Conservation (phyloP, 2,797 vertebrate genomes). For the Microctenopoma lineatum region DNA sequence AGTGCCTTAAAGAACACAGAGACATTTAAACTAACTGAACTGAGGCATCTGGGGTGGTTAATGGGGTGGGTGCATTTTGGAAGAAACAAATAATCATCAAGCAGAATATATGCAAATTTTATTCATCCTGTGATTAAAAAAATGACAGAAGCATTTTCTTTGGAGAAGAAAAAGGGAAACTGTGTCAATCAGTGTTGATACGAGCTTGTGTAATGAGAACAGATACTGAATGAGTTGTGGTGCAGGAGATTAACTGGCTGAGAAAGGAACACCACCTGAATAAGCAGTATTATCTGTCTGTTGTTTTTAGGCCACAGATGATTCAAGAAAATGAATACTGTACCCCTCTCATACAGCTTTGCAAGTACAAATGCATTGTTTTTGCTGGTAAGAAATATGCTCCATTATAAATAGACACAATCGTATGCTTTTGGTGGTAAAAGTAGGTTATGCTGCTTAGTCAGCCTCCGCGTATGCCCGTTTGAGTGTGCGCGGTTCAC, state of each 20-base stretch:
- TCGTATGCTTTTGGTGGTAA: conserved; percentile 49
- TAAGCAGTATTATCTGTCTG: conserved; percentile 62
- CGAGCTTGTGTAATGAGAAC: conserved; percentile 56
- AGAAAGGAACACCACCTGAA: conserved; percentile 61
- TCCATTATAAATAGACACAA: conserved; percentile 64
- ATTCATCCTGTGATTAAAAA: conserved; percentile 69
- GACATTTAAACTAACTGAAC: conserved; percentile 66
- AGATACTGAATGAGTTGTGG: conserved; percentile 51
- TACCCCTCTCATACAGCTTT: conserved; percentile 40
- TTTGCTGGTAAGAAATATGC: conserved; percentile 56
- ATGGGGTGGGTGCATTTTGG: conserved; percentile 48
- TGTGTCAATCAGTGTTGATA: conserved; percentile 63
- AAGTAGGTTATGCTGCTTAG: conserved; percentile 67
- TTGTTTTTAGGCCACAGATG: conserved; percentile 65
- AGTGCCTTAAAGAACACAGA: conserved; percentile 62
- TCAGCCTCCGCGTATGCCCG: conserved; percentile 44
- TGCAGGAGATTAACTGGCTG: conserved; percentile 61
- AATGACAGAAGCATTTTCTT: conserved; percentile 57
- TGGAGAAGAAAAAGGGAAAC: conserved; percentile 41
- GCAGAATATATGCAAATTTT: conserved; percentile 67
- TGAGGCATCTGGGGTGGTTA: conserved; percentile 26
- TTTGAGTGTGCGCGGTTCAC: conserved; percentile 31
- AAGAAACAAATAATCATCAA: conserved; percentile 67
- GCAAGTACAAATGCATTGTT: conserved; percentile 55
- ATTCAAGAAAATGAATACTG: conserved; percentile 67